A percentile compares a stretch with the other conserved stretches of the same genome.
phyloP scores from a whole-genome alignment of 2,888 invertebrate species.

The Lydus trimaculatus region DNA sequence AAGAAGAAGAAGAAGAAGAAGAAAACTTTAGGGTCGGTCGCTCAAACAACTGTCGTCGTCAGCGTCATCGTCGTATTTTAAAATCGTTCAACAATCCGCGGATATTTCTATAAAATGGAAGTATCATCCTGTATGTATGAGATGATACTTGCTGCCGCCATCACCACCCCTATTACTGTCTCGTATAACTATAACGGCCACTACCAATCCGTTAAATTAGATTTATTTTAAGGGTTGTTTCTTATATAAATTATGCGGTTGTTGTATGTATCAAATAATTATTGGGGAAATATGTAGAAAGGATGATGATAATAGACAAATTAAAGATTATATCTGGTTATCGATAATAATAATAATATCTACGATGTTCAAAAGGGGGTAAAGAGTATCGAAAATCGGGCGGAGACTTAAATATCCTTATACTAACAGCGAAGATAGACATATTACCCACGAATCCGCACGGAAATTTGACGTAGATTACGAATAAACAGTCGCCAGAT shows the following conservation, averaged over 20 bases:
- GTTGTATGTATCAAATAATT: not conserved
- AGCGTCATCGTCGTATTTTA: too few species aligned
- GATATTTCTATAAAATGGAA: constrained; percentile 58
- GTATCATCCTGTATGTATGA: constrained; percentile 50
- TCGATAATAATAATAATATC: not conserved
- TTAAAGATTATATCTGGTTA: not conserved
- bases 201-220: too few species aligned
- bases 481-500: constrained; percentile 56
- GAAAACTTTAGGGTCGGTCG: constrained; percentile 48
- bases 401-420: constrained; percentile 29
- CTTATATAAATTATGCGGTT: too few species aligned
- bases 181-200: not conserved
- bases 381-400: constrained; percentile 14
- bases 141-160: constrained; percentile 51
- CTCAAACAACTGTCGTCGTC: constrained; percentile 60
- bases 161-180: not conserved
- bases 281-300: not conserved
- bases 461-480: constrained; percentile 55
- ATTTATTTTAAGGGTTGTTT: not conserved
- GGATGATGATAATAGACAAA: not conserved
- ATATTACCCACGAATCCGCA: constrained; percentile 50
- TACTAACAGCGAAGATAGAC: constrained; percentile 44
- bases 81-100: constrained; percentile 56
- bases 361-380: not conserved
- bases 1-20: too few species aligned